Evolutionary conservation across 1,140 invertebrate genomes (phyloP), one percentile per base, ranked within the genome.

Genomic region (Daktulosphaira vitifoliae): DNA sequence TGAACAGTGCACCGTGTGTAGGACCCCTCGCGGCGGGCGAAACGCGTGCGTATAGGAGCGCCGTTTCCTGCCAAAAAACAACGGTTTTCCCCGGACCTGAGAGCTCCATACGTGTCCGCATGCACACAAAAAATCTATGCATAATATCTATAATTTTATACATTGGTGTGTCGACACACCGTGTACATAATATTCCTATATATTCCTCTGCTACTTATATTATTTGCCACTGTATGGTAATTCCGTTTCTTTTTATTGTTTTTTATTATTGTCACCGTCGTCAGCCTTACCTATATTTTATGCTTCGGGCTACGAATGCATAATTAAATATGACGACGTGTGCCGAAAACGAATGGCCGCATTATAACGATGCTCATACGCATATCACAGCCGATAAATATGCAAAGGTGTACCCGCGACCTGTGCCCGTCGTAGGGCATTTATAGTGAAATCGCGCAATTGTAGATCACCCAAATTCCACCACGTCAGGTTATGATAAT

Each of bases 291-390:
- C 56, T 46, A 62, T 39, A 59, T 59, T 59, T 46, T 62, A 48
- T 46, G 56, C 42, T 62, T 62, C 25, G 56, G 42, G 44, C 56
- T 46, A 42, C 56, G 56, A 62, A 62, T 62, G 56, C 56, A 62
- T 62, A 48, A 62, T 62, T 33, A 48, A 62, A 48, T 25, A 23
- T 23, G n/a, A 33, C 23, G 23, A 62, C 56, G 56, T 62, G 56
- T 62, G 42, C 56, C 56, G 56, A 62, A 62, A 62, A 29, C 18
- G 56, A 62, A 62, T 29, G 56, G 44, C 42, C 56, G 56, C 16
- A 48, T 62, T 62, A 62, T 46, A 46, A 6, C 29, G 29, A 5
- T 33, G 11, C 11, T 33, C 29, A 33, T 33, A 33, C 29, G 5
- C 11, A 11, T 33, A 33, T 33, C 29, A 33, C 29, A 11, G 29